Evolutionary conservation across 1,140 invertebrate genomes (phyloP), one percentile per base, ranked within the genome.

Genomic region (Agrilus planipennis): DNA sequence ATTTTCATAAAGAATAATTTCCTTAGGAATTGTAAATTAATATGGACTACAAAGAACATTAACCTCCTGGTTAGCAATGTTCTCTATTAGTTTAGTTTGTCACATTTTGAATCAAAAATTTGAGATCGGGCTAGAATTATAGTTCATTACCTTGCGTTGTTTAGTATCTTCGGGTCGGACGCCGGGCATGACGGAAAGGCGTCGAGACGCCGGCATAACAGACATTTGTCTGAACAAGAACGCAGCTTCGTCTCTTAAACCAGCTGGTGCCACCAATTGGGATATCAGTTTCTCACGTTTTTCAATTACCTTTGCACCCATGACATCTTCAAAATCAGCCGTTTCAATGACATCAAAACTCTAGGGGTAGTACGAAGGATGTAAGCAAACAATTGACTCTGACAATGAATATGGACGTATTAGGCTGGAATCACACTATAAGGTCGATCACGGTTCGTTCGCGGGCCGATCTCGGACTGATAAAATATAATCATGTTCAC

Each of bases 111-210:
- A n/a, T n/a, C n/a, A n/a, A n/a, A n/a, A n/a, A n/a, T n/a, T n/a
- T n/a, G n/a, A n/a, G n/a, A n/a, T n/a, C n/a, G n/a, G n/a, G n/a
- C n/a, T n/a, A n/a, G n/a, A n/a, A n/a, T n/a, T n/a, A n/a, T n/a
- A n/a, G n/a, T n/a, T n/a, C n/a, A n/a, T 47, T 34, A 37, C 38
- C 15, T 37, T 41, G 20, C 20, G 12, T 23, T 46, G 36, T 9
- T 23, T 34, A 14, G 32, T 30, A 17, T 50, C 49, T 2, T 42
- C 36, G 22, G 51, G 49, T 17, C 43, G 41, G 23, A 57, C 46
- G 20, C 60, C 60, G 7, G 60, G 60, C 46, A 62, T 60, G 14
- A 62, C 53, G 6, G 52, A 52, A 58, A 62, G 58, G 17, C 58
- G 41, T 38, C 57, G 44, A 2, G 47, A 41, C 4, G 47, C 38